phyloP scores from a whole-genome alignment of 2,797 vertebrate genomes.

The Sebastes umbrosus region DNA sequence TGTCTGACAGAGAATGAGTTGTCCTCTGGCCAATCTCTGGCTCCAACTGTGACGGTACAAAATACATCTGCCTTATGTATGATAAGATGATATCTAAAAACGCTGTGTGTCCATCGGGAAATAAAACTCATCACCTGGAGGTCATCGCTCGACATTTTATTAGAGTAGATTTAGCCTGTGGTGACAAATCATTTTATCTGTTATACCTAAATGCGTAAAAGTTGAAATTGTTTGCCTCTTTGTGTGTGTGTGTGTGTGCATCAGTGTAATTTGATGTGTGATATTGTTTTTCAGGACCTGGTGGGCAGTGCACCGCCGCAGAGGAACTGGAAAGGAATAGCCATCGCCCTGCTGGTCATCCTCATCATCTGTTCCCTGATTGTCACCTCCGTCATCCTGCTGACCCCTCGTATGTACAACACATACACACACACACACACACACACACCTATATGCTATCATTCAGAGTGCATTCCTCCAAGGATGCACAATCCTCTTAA shows the following conservation, averaged over 20 bases:
- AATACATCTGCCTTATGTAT: slow-evolving; percentile 19
- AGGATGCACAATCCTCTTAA: not conserved
- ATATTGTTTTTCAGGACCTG: slow-evolving; percentile 87
- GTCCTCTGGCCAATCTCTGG: slow-evolving; percentile 41
- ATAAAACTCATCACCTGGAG: slow-evolving; percentile 11
- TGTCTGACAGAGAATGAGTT: slow-evolving; percentile 45
- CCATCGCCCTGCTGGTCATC: slow-evolving; percentile 97
- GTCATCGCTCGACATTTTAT: not conserved
- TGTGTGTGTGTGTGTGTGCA: not conserved
- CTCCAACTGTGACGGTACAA: slow-evolving; percentile 32
- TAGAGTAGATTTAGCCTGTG: not conserved
- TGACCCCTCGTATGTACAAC: slow-evolving; percentile 90
- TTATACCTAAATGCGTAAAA: not conserved
- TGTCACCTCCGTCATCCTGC: slow-evolving; percentile 96
- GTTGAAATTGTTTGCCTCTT: not conserved
- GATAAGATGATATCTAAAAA: slow-evolving; percentile 19
- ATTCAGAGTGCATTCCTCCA: not conserved
- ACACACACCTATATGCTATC: not conserved
- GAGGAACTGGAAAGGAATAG: slow-evolving; percentile 99
- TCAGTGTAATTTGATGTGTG: slow-evolving; percentile 4
- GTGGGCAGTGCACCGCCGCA: slow-evolving; percentile 95
- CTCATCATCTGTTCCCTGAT: slow-evolving; percentile 98
- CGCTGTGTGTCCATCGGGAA: not conserved
- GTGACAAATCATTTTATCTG: not conserved
- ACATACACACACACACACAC: not conserved